Base-by-base conservation (phyloP, 2,797 vertebrate genomes). In the Cynodonichthys magdalenae region DNA sequence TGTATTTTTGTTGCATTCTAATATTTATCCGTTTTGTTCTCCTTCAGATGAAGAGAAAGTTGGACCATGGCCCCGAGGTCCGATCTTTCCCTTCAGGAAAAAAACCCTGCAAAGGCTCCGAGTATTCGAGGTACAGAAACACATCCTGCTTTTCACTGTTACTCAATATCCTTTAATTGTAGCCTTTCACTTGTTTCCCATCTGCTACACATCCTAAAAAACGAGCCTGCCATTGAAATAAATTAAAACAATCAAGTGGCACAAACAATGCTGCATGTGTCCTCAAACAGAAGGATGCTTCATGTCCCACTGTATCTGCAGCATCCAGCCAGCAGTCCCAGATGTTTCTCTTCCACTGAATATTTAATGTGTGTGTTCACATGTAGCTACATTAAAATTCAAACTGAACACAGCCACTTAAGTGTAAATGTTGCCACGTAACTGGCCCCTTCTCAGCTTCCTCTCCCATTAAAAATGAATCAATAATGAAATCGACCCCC, bases 21-120 rank as follows among this genome's bases (percentile, higher is more conserved):
- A 75, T 55, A 42, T 59, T 65, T 72, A 15, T 63, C 1, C n/a
- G n/a, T 14, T 31, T 53, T 66, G 73, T 70, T 84, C 41, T 63
- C 58, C 59, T 79, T 74, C 92, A 99, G 98, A 99, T 99, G 98
- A 99, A 99, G 95, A 99, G 98, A 92, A 99, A 99, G 96, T 98
- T 99, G 95, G 98, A 99, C 95, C 98, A 97, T 95, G 97, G 98
- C 93, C 95, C 97, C 53, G 98, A 99, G 95, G 97, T 98, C 94
- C 96, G 97, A 91, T 94, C 97, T 92, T 99, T 99, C 95, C 95
- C 97, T 94, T 95, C 97, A 94, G 98, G 97, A 92, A 99, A 99
- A 95, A 99, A 99, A 91, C 98, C 97, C 91, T 99, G 96, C 93
- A 98, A 98, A 95, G 97, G 96, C 87, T 93, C 96, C 42, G 96